phyloP scores from a whole-genome alignment of 2,113 vertebrate genomes.

The Corythornis vintsioides region DNA sequence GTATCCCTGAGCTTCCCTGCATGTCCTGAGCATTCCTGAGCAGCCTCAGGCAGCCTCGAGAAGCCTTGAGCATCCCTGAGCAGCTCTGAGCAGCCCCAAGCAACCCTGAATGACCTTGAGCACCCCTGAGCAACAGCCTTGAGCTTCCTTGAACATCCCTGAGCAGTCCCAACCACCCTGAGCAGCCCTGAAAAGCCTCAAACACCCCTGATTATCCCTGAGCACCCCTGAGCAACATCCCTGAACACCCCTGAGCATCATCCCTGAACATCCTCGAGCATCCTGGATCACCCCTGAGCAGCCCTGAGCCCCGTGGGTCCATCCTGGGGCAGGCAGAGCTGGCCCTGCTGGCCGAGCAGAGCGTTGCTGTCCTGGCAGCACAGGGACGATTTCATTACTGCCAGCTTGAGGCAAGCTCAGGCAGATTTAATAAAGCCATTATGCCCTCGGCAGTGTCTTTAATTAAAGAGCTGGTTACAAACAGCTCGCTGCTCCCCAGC shows the following conservation, averaged over 20 bases:
- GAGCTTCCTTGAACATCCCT: not conserved
- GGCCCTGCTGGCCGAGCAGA: not conserved
- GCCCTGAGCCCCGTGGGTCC: fast-evolving
- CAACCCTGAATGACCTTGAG: not conserved
- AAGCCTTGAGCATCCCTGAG: too few species aligned
- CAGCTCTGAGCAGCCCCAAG: not conserved
- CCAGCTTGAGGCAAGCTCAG: not conserved
- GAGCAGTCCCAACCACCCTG: not conserved
- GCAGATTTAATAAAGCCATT: conserved; percentile 52
- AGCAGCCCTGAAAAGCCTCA: too few species aligned
- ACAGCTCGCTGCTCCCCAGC: not conserved
- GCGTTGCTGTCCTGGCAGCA: not conserved
- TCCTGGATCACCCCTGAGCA: too few species aligned
- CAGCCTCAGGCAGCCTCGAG: too few species aligned
- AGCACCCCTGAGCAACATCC: not conserved
- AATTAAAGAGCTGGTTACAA: conserved; percentile 48
- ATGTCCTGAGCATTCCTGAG: too few species aligned
- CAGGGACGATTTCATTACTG: not conserved
- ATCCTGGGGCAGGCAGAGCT: not conserved
- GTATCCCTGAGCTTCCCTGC: not conserved
- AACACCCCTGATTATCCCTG: fast-evolving
- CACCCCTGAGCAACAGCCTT: not conserved
- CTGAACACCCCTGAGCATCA: not conserved
- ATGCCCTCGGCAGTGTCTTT: not conserved
- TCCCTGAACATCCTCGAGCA: not conserved